Evolutionary conservation across 2,797 vertebrate genomes (phyloP).

Genomic region (Cynodonichthys magdalenae): DNA sequence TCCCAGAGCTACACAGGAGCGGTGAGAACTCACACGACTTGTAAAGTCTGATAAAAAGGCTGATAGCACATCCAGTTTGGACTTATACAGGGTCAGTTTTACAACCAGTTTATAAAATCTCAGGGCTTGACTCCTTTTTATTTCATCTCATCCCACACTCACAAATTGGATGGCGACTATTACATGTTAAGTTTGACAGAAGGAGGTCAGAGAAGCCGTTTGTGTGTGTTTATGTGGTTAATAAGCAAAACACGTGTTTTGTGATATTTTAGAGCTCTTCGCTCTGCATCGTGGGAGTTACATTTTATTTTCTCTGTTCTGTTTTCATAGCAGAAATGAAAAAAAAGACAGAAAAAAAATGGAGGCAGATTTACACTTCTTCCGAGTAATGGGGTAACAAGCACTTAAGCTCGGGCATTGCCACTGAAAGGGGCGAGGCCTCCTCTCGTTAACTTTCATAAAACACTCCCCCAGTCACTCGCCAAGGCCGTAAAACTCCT

Average conservation of each 20-base stretch:
- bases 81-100: conserved; percentile 68
- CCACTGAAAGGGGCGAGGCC: conserved; percentile 61
- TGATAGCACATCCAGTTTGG: conserved; percentile 61
- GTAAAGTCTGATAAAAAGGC: conserved; percentile 69
- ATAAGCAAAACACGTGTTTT: conserved; percentile 55
- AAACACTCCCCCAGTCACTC: conserved; percentile 73
- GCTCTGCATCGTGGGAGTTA: conserved; percentile 38
- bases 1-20: conserved; percentile 35
- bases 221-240: conserved; percentile 36
- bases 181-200: conserved; percentile 44
- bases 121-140: conserved; percentile 58
- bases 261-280: conserved; percentile 24
- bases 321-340: conserved; percentile 20
- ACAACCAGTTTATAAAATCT: conserved; percentile 69
- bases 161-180: conserved; percentile 44
- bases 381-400: conserved; percentile 66
- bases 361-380: conserved; percentile 68
- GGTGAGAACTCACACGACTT: conserved; percentile 55
- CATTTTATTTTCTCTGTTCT: conserved; percentile 38
- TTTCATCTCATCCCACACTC: conserved; percentile 44
- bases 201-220: conserved; percentile 48
- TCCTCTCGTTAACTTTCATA: conserved; percentile 75
- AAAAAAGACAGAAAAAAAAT: conserved; percentile 20
- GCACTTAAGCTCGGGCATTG: conserved; percentile 68
- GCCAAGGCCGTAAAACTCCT: conserved; percentile 62